phyloP scores from a whole-genome alignment of 2,113 vertebrate genomes.

The Martes martes region DNA sequence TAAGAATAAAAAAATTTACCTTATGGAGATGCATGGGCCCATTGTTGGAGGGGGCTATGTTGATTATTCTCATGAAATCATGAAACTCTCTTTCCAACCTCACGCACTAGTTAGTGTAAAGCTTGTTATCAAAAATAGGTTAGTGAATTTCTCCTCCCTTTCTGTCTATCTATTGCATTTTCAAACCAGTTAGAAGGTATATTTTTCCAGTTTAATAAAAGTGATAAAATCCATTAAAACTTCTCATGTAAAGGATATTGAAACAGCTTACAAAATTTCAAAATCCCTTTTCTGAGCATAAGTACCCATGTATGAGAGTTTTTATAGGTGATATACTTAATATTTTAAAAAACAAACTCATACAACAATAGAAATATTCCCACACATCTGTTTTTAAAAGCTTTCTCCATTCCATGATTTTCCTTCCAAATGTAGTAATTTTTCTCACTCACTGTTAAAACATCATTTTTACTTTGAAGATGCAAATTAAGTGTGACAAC shows the following conservation, averaged over 20 bases:
- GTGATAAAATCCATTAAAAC: neutral
- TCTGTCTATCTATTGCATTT: neutral
- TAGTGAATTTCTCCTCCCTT: neutral
- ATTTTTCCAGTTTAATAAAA: neutral
- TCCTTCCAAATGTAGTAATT: neutral
- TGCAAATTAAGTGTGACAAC: slow-evolving; percentile 45
- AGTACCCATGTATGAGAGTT: neutral
- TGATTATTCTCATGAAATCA: neutral
- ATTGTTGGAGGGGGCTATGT: neutral
- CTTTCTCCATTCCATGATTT: neutral
- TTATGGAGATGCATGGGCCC: neutral
- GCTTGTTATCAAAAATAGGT: neutral
- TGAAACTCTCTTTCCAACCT: neutral
- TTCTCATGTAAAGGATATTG: neutral
- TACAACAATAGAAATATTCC: neutral
- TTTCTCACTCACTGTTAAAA: slow-evolving; percentile 31
- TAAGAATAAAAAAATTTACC: neutral
- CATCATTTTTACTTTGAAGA: slow-evolving; percentile 42
- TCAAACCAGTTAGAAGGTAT: neutral
- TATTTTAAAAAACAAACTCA: slow-evolving; percentile 29
- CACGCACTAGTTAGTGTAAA: neutral
- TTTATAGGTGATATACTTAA: neutral
- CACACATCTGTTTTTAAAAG: neutral
- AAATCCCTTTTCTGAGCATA: neutral
- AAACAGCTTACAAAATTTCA: neutral